Evolutionary conservation across 2,888 invertebrate genomes (phyloP), one percentile per base, ranked within the genome.

Genomic region (Cerastis rubricosa): DNA sequence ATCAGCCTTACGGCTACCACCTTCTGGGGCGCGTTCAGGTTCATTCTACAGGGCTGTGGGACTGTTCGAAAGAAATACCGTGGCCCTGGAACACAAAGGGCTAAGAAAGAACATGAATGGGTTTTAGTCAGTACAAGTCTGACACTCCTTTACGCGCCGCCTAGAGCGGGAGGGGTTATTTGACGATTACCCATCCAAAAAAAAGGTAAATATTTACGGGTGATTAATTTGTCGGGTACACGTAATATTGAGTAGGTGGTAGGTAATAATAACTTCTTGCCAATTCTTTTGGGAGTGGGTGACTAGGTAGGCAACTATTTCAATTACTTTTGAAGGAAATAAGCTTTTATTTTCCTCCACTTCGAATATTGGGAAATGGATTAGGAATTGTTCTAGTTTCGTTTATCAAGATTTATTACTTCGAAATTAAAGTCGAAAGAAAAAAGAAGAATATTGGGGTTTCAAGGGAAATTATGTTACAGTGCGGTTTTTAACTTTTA

Each of bases 351-450:
- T 43, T 43, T 66, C 19, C 14, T 14, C 14, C 11, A 9, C 19
- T 45, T 35, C 25, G 9, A 61, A 45, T 61, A 76, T 43, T 67
- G 19, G 57, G 3, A 49, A 51, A 25, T 49, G 11, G 6, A 51
- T 51, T 17, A 1, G 12, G 63, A 7, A 4, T 9, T 47, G 45
- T 76, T 76, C 25, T 69, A 35, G 49, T 61, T 76, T 65, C 9
- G n/a, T 22, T 57, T 47, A 40, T 49, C 17, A 74, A 64, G 35
- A 66, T 43, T 75, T 47, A 75, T 75, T 49, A 22, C 17, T 47
- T 65, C 5, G 19, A n/a, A 75, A 45, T 75, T 22, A 47, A 35
- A 40, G 12, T 0, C 12, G 22, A 76, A 43, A 47, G 6, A 22
- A 49, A 72, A 17, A 25, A 49, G 2, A 72, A 49, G 5, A 29